Conservation (phyloP, 2,797 vertebrate genomes). For the Helarctos malayanus region DNA sequence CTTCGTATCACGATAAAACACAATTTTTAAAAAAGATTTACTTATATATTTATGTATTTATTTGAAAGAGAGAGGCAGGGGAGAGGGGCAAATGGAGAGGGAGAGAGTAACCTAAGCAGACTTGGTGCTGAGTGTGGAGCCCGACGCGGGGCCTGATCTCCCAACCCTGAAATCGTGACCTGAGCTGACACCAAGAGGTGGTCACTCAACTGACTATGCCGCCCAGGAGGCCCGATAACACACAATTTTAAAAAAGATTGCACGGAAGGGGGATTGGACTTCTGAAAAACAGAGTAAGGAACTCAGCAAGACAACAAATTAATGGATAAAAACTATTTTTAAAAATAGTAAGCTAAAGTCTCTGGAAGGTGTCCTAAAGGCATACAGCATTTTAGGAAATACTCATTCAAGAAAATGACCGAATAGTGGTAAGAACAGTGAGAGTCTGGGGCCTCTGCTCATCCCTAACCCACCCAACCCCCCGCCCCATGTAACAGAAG, state of each 20-base stretch:
- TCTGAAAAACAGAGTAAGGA: background rate
- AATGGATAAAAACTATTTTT: background rate
- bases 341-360: background rate
- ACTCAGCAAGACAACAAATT: constrained; percentile 2
- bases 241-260: background rate
- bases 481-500: background rate
- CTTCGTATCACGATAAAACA: too few relatives aligned
- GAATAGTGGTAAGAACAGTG: background rate
- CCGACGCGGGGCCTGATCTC: background rate
- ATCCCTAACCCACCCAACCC: background rate
- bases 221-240: background rate
- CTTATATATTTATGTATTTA: too few relatives aligned
- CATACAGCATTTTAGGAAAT: background rate
- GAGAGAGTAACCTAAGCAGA: background rate
- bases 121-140: background rate
- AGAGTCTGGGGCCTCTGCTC: background rate
- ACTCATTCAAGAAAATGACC: background rate
- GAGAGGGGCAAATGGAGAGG: background rate
- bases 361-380: background rate
- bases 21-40: too few relatives aligned
- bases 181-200: background rate
- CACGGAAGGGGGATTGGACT: background rate
- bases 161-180: background rate
- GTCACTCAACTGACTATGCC: background rate
- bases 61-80: background rate